A percentile compares a stretch with the other conserved stretches of the same genome.
These are phyloP conservation scores for Sitta carolinensis DNA, from an alignment of 2,797 vertebrate species.

Conservation along the genomic window DNA sequence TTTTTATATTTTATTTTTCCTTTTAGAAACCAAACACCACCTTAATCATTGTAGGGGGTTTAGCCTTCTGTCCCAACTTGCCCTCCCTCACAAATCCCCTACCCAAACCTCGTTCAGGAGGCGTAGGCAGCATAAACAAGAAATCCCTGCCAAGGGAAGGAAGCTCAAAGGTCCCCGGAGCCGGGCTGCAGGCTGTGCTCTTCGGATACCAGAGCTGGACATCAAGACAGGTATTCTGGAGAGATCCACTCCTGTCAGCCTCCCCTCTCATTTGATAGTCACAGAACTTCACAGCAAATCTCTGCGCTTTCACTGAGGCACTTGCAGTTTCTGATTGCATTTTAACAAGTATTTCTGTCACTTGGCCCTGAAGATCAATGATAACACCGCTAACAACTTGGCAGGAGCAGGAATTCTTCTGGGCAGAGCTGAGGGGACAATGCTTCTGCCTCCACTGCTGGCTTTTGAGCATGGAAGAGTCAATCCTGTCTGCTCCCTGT, in stretches of 20 bases:
- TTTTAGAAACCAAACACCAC: conserved; percentile 80
- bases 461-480: conserved; percentile 6
- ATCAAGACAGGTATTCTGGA: conserved; percentile 85
- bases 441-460: not conserved
- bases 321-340: not conserved
- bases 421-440: not conserved
- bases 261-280: not conserved
- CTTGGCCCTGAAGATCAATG: not conserved
- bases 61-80: conserved; percentile 87
- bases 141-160: conserved; percentile 47
- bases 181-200: conserved; percentile 51
- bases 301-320: not conserved
- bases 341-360: conserved; percentile 41
- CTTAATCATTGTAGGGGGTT: conserved; percentile 79
- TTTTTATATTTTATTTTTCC: conserved; percentile 65
- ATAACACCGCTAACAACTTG: conserved; percentile 15
- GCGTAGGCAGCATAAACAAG: conserved; percentile 40
- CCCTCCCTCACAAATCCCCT: conserved; percentile 82
- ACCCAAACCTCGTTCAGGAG: conserved; percentile 74
- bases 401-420: not conserved
- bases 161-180: conserved; percentile 38
- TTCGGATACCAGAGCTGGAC: conserved; percentile 83
- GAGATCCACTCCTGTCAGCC: not conserved
- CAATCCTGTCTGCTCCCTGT: not conserved
- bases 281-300: not conserved